A percentile compares a stretch with the other conserved stretches of the same genome.
Conservation (phyloP, 2,888 invertebrate species). For the Neocrepidodera transversa region DNA sequence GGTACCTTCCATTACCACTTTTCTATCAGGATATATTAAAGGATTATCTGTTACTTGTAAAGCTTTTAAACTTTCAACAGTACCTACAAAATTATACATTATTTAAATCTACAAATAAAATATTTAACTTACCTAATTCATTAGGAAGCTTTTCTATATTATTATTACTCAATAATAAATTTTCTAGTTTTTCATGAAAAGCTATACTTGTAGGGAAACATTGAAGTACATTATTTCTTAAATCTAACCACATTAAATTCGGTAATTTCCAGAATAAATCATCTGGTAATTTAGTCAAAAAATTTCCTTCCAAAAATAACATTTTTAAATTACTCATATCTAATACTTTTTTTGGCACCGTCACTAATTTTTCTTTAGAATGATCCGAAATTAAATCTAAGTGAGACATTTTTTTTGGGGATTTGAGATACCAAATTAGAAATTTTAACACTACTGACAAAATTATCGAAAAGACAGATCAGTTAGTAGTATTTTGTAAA, state of each 20-base stretch:
- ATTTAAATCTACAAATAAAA: neutral
- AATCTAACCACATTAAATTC: conserved; percentile 69
- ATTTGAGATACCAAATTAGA: conserved; percentile 22
- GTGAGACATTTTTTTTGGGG: conserved; percentile 36
- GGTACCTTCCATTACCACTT: conserved; percentile 65
- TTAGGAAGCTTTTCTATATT: conserved; percentile 66
- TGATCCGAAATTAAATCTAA: conserved; percentile 57
- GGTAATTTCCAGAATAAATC: conserved; percentile 67
- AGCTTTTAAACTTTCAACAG: conserved; percentile 66
- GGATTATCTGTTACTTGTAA: conserved; percentile 70
- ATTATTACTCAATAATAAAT: conserved; percentile 71
- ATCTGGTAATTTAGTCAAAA: conserved; percentile 61
- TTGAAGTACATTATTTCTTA: conserved; percentile 67
- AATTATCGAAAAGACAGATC: conserved; percentile 2
- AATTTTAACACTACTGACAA: conserved; percentile 33
- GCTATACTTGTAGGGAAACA: conserved; percentile 66
- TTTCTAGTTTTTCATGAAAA: conserved; percentile 66
- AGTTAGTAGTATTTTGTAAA: neutral
- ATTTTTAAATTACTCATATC: conserved; percentile 58
- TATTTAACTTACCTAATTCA: conserved; percentile 64
- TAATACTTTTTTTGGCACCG: conserved; percentile 52
- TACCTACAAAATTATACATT: conserved; percentile 52
- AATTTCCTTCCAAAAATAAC: conserved; percentile 67
- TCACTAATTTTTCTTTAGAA: conserved; percentile 51
- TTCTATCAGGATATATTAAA: conserved; percentile 65